Percentiles rank a stretch among this genome's conserved stretches.
These are phyloP conservation scores for Cotesia congregata DNA, from an alignment of 2,888 invertebrate species.

Conservation along the genomic window DNA sequence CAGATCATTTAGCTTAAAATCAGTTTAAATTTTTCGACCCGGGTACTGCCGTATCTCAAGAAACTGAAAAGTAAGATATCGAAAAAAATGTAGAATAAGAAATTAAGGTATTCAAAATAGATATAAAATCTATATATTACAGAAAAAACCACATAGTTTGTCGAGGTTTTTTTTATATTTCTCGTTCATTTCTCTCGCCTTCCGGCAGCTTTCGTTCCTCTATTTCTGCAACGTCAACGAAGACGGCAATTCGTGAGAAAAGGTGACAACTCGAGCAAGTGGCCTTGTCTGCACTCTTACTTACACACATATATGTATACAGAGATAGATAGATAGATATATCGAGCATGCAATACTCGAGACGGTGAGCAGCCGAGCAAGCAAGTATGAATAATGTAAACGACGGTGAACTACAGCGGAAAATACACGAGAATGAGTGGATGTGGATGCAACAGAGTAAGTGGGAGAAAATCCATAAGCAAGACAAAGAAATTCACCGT, in stretches of 20 bases:
- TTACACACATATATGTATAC: neutral
- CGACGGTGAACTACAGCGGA: conserved; percentile 29
- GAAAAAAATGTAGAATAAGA: conserved; percentile 10
- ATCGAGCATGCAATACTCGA: conserved; percentile 52
- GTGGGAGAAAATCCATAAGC: conserved; percentile 22
- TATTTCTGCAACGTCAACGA: conserved; percentile 4
- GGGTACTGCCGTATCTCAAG: no score
- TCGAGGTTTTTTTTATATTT: conserved; percentile 25
- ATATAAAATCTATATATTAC: neutral
- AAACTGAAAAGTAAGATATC: neutral
- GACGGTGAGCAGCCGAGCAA: conserved; percentile 52
- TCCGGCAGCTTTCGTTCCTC: conserved; percentile 14
- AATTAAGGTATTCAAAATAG: neutral
- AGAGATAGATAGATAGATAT: conserved; percentile 13
- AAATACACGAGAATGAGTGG: conserved; percentile 29
- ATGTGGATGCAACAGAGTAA: conserved; percentile 19
- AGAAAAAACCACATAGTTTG: conserved; percentile 6
- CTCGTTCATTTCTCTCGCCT: conserved; percentile 21
- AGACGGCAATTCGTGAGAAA: conserved; percentile 29
- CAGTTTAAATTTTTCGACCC: no score
- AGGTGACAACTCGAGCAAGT: conserved; percentile 27
- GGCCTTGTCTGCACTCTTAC: conserved; percentile 2
- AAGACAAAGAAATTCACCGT: neutral
- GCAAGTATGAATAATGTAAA: conserved; percentile 57
- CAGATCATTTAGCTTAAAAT: no score